Evolutionary conservation across 92 coral and sea anemone genomes (phyloP).

Genomic region (Phymanthus crucifer): DNA sequence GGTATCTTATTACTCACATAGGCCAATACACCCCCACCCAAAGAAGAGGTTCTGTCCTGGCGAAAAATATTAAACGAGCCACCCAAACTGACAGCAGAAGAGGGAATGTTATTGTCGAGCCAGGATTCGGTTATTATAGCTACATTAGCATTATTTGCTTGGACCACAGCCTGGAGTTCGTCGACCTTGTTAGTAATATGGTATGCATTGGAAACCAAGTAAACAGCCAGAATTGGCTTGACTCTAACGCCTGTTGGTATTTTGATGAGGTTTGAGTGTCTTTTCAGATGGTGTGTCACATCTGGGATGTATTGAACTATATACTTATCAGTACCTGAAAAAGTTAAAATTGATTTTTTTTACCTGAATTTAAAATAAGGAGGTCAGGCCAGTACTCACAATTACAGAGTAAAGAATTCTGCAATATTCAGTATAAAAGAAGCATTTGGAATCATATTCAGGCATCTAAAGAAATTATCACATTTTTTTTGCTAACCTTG

Average conservation of each 20-base stretch:
- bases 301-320: too few relatives aligned
- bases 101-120: constrained; percentile 29
- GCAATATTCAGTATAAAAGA: too few relatives aligned
- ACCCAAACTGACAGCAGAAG: constrained; percentile 33
- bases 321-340: too few relatives aligned
- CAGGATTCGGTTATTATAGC: constrained; percentile 51
- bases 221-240: constrained; percentile 31
- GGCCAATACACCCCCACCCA: constrained; percentile 41
- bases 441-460: too few relatives aligned
- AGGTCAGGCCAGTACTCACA: too few relatives aligned
- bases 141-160: constrained; percentile 31
- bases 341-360: too few relatives aligned
- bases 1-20: constrained; percentile 53
- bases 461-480: too few relatives aligned
- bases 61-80: constrained; percentile 34
- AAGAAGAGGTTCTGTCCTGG: constrained; percentile 28
- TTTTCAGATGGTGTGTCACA: too few relatives aligned
- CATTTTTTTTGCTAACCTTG: too few relatives aligned
- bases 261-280: neutral
- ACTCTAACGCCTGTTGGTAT: constrained; percentile 22
- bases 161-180: constrained; percentile 42
- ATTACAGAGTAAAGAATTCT: too few relatives aligned
- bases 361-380: too few relatives aligned
- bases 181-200: constrained; percentile 46
- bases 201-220: constrained; percentile 37